These are phyloP conservation scores for Priapulus caudatus DNA, from an alignment of 2,888 invertebrate genomes.

Conservation along the genomic window DNA sequence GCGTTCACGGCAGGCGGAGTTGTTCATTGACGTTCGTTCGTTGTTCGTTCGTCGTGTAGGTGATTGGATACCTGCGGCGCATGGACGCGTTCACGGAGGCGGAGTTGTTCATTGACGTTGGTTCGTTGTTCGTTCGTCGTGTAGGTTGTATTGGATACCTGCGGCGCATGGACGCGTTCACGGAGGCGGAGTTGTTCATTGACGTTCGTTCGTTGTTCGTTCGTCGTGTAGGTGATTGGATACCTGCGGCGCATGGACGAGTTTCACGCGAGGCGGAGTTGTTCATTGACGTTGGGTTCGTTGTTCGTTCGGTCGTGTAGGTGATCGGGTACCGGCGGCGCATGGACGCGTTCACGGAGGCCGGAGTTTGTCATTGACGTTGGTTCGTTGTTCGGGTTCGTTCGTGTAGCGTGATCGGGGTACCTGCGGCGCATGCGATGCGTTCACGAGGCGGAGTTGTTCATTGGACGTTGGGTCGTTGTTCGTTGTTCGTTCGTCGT, in stretches of 20 bases:
- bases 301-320: too few relatives aligned
- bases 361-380: too few relatives aligned
- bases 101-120: too few relatives aligned
- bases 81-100: constrained; percentile 71
- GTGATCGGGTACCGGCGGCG: constrained; percentile 56
- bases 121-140: too few relatives aligned
- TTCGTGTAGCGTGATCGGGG: constrained; percentile 45
- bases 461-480: too few relatives aligned
- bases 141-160: constrained; percentile 49
- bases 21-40: too few relatives aligned
- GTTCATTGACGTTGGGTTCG: too few relatives aligned
- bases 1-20: constrained; percentile 67
- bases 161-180: constrained; percentile 62
- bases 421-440: constrained; percentile 63
- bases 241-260: constrained; percentile 64
- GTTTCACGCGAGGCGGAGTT: constrained; percentile 66
- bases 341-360: constrained; percentile 66
- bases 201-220: too few relatives aligned
- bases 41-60: too few relatives aligned
- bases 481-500: constrained; percentile 84
- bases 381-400: too few relatives aligned
- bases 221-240: constrained; percentile 65
- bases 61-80: constrained; percentile 53
- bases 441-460: constrained; percentile 64
- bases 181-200: constrained; percentile 66